Evolutionary conservation across 2,888 invertebrate genomes (phyloP), one percentile per base, ranked within the genome.

Genomic region (Torymus aiolomorphi): DNA sequence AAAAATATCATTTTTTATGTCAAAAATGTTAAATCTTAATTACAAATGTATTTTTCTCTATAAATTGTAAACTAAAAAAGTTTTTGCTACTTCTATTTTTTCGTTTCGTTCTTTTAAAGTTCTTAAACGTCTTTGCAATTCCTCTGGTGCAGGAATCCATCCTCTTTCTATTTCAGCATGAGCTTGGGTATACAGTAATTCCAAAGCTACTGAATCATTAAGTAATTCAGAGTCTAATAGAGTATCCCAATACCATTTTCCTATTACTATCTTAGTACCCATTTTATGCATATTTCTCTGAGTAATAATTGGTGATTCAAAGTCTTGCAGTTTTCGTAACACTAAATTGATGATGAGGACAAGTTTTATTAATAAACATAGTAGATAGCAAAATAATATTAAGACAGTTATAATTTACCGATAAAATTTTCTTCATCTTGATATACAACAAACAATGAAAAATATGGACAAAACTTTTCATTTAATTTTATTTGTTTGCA

Each of bases 301-400:
- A 74, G 98, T 97, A 91, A 98, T 96, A 91, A 95, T 97, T 0
- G 99, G 98, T 84, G 98, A 97, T 92, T 99, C 99, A 92, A 98
- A 99, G 90, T 98, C 96, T 91, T 98, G 97, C 83, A 99, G 92
- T 90, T 96, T 97, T 84, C 98, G 94, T 82, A 98, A 92, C 86
- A 97, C 94, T 92, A 93, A 92, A 87, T 94, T 92, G 73, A 76
- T 76, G 16, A 56, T 56, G 20, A 70, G 0, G 8, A 42, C 42
- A 59, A 16, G 24, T 16, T 78, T 42, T 31, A n/a, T 51, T n/a
- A 70, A 42, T n/a, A 16, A 61, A 51, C 42, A 42, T 54, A 16
- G 24, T 12, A 62, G 18, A 63, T 73, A 14, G 57, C 42, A 42
- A 42, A 42, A 10, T 5, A 8, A 42, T 42, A 42, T 42, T 42